Percentiles rank a stretch among this genome's conserved stretches.
Evolutionary conservation across 2,113 vertebrate genomes (phyloP).

Genomic region (Myotis yumanensis): DNA sequence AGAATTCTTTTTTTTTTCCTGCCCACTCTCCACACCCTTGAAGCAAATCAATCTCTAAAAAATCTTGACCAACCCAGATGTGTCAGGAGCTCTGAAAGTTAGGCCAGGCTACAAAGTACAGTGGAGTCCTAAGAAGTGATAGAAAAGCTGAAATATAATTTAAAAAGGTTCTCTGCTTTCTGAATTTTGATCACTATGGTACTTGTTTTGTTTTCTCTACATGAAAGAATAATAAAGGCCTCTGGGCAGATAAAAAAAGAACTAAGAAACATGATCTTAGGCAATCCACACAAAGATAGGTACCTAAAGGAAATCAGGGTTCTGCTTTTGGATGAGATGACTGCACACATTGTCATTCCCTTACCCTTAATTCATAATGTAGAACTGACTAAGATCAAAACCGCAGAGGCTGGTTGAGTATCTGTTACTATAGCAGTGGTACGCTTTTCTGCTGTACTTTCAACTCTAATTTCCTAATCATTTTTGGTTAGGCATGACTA

Average conservation of each 20-base stretch:
- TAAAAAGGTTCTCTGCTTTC: background rate
- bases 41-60: background rate
- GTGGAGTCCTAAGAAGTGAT: background rate
- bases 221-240: background rate
- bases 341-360: background rate
- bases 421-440: background rate
- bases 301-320: background rate
- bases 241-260: background rate
- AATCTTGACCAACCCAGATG: background rate
- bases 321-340: background rate
- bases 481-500: conserved; percentile 22
- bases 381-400: conserved; percentile 9
- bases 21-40: background rate
- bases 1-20: background rate
- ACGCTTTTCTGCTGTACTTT: background rate
- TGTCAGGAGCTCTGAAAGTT: background rate
- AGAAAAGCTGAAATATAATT: conserved; percentile 37
- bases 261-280: background rate
- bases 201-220: conserved; percentile 22
- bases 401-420: background rate
- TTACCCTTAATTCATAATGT: background rate
- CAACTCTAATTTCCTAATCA: conserved; percentile 4
- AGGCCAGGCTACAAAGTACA: conserved; percentile 4
- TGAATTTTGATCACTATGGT: background rate
- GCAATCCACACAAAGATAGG: background rate